A percentile compares a stretch with the other conserved stretches of the same genome.
phyloP scores from a whole-genome alignment of 2,113 vertebrate species.

The Calyptomena viridis region DNA sequence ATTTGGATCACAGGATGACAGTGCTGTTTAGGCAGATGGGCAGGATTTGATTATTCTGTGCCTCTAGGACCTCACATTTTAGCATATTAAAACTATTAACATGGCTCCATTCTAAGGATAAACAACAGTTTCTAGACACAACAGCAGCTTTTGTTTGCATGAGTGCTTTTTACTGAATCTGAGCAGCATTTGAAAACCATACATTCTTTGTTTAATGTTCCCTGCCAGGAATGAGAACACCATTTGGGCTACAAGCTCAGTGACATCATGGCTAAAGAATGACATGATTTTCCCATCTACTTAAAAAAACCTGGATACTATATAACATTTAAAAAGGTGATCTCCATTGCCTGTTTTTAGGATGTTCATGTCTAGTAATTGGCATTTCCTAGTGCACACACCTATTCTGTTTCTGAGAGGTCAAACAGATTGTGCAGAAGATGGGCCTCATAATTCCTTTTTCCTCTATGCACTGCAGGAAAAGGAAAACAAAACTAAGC shows the following conservation, averaged over 20 bases:
- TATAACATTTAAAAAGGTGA: not conserved
- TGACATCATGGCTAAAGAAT: constrained; percentile 49
- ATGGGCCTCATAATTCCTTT: not conserved
- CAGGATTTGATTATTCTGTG: not conserved
- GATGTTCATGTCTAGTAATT: not conserved
- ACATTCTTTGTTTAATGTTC: constrained; percentile 41
- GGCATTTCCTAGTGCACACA: not conserved
- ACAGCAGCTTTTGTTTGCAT: constrained; percentile 39
- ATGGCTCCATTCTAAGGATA: constrained; percentile 55
- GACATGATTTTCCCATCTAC: constrained; percentile 15
- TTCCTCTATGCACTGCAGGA: not conserved
- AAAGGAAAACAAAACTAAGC: not conserved
- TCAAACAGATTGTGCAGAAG: not conserved
- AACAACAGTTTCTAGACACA: constrained; percentile 58
- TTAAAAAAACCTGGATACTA: not conserved
- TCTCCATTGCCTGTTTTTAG: not conserved
- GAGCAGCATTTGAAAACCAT: constrained; percentile 49
- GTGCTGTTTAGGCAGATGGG: not conserved
- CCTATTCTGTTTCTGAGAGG: not conserved
- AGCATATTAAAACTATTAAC: constrained; percentile 49
- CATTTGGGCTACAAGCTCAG: constrained; percentile 38
- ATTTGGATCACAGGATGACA: not conserved
- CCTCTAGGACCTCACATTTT: not conserved
- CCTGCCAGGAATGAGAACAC: constrained; percentile 64
- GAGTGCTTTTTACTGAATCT: constrained; percentile 33